Conservation (phyloP, 1,140 invertebrate species). For the Ectropis grisescens region DNA sequence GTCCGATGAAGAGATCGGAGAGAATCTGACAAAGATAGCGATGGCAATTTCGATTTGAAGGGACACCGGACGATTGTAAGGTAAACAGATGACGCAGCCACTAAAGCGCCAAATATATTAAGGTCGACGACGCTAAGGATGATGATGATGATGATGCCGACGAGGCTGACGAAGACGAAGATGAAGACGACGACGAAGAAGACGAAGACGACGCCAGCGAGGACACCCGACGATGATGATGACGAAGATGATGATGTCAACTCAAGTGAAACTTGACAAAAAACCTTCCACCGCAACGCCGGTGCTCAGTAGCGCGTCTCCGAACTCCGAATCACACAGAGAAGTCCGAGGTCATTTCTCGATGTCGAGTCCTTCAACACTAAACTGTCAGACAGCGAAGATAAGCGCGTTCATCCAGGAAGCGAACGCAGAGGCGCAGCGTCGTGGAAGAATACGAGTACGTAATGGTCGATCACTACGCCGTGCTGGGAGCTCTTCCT, state of each 20-base stretch:
- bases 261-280: no score
- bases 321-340: no score
- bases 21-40: constrained; percentile 65
- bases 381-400: no score
- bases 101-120: constrained; percentile 15
- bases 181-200: constrained; percentile 40
- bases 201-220: constrained; percentile 30
- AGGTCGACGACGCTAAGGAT: constrained; percentile 30
- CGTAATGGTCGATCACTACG: constrained; percentile 60
- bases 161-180: constrained; percentile 34
- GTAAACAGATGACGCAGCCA: constrained; percentile 41
- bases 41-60: constrained; percentile 49
- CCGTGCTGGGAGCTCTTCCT: constrained; percentile 58
- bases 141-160: constrained; percentile 27
- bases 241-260: constrained; percentile 35
- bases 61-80: constrained; percentile 56
- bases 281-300: no score
- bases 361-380: no score
- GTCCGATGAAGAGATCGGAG: constrained; percentile 65
- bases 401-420: no score
- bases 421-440: constrained; percentile 46
- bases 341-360: no score
- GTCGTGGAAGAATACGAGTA: constrained; percentile 64
- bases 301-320: no score
- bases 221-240: constrained; percentile 23